Evolutionary conservation across 2,888 invertebrate species (phyloP).

Genomic region (Coelogynopora nodosa): DNA sequence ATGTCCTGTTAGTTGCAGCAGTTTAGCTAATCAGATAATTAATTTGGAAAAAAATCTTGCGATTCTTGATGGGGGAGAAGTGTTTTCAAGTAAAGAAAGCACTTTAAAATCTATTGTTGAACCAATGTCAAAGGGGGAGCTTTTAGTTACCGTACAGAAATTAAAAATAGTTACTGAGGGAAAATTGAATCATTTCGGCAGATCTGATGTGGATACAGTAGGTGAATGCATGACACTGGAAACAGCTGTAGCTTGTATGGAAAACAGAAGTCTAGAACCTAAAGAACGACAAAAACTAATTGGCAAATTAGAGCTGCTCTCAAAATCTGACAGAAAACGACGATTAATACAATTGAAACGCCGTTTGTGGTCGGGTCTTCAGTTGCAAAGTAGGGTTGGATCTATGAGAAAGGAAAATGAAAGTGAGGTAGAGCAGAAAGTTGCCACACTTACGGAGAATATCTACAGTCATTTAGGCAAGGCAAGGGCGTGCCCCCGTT

Average conservation of each 20-base stretch:
- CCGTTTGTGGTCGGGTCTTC: background rate
- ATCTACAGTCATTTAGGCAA: background rate
- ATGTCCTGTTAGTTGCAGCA: background rate
- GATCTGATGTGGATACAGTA: background rate
- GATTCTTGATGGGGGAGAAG: slow-evolving; percentile 9
- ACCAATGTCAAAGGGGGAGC: background rate
- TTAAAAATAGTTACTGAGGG: background rate
- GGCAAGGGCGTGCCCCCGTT: background rate
- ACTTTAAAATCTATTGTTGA: background rate
- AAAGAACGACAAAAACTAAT: background rate
- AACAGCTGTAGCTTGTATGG: background rate
- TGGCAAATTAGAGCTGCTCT: background rate
- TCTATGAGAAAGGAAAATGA: background rate
- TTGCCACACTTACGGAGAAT: slow-evolving; percentile 18
- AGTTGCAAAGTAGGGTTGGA: background rate
- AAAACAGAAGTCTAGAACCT: background rate
- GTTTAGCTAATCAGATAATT: background rate
- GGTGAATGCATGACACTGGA: slow-evolving; percentile 1
- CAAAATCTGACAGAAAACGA: background rate
- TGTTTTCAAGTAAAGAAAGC: background rate
- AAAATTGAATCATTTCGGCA: background rate
- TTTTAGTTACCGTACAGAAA: background rate
- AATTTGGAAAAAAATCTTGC: background rate
- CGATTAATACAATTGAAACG: background rate
- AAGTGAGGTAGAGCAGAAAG: background rate